Evolutionary conservation across 2,113 vertebrate species (phyloP), one percentile per base, ranked within the genome.

Genomic region (Pheucticus melanocephalus): DNA sequence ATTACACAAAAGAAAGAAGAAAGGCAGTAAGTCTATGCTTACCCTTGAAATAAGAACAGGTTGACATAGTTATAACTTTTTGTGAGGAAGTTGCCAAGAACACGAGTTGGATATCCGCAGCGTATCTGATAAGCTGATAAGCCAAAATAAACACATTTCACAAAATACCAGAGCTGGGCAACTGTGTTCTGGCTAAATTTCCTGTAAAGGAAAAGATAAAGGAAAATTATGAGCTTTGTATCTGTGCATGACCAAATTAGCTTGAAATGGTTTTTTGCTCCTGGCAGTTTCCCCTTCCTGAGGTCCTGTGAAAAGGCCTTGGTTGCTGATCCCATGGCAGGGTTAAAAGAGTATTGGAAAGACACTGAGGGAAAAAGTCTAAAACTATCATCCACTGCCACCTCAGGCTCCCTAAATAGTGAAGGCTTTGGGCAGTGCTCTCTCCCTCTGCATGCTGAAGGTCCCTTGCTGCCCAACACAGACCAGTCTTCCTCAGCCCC

Each of bases 21-120:
- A 92, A 30, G 30, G 18, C 21, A 85, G 35, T 30, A 80, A 63
- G 22, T 92, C 44, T 53, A 2, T 69, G 86, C 99, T 98, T 98
- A 99, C 99, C 99, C 99, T 98, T 99, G 99, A 97, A 99, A 99
- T 88, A 99, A 98, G 98, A 99, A 99, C 87, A 99, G 98, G 98
- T 99, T 99, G 98, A 99, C 98, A 20, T 99, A 99, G 96, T 99
- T 99, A 95, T 99, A 99, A 97, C 99, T 99, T 97, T 99, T 99
- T 56, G 99, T 99, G 93, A 99, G 99, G 97, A 99, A 99, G 98
- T 99, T 99, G 60, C 99, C 99, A 71, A 99, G 98, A 73, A 99
- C 99, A 23, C 99, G 98, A 24, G 99, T 99, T 48, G 99, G 99
- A 96, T 99, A 99, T 87, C 99, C 99, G 4, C 99, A 99, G 84